These are phyloP conservation scores for Cyrtodaria siliqua DNA, from an alignment of 2,888 invertebrate species.

Conservation along the genomic window DNA sequence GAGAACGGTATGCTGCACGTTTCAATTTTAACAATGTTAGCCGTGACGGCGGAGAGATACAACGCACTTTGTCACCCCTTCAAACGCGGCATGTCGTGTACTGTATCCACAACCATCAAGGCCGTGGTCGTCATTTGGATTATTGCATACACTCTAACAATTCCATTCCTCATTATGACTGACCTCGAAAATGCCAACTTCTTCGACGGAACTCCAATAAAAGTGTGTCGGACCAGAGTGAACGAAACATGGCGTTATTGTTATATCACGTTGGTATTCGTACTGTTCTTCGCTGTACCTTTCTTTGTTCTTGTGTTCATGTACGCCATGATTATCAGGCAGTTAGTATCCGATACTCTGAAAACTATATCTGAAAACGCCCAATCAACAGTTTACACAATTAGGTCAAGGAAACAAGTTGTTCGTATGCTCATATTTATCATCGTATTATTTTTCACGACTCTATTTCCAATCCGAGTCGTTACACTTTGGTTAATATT, in stretches of 20 bases:
- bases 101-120: conserved; percentile 75
- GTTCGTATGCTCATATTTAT: conserved; percentile 75
- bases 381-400: conserved; percentile 34
- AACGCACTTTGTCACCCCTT: conserved; percentile 97
- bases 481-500: conserved; percentile 95
- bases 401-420: conserved; percentile 72
- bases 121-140: conserved; percentile 84
- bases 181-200: conserved; percentile 91
- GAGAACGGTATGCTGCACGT: conserved; percentile 97
- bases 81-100: conserved; percentile 87
- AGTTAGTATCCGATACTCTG: conserved; percentile 46
- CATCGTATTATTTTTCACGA: conserved; percentile 93
- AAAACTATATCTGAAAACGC: conserved; percentile 30
- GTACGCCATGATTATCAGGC: conserved; percentile 64
- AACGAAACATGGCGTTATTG: conserved; percentile 29
- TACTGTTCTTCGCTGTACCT: conserved; percentile 64
- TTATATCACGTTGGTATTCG: conserved; percentile 63
- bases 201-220: conserved; percentile 66
- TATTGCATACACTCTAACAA: conserved; percentile 77
- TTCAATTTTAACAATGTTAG: conserved; percentile 96
- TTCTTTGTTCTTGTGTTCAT: conserved; percentile 62
- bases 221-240: conserved; percentile 63
- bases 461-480: conserved; percentile 95
- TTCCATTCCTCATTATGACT: conserved; percentile 94
- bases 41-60: conserved; percentile 96